Evolutionary conservation across 2,888 invertebrate genomes (phyloP), one percentile per base, ranked within the genome.

Genomic region (Meiosimyza platycephala): DNA sequence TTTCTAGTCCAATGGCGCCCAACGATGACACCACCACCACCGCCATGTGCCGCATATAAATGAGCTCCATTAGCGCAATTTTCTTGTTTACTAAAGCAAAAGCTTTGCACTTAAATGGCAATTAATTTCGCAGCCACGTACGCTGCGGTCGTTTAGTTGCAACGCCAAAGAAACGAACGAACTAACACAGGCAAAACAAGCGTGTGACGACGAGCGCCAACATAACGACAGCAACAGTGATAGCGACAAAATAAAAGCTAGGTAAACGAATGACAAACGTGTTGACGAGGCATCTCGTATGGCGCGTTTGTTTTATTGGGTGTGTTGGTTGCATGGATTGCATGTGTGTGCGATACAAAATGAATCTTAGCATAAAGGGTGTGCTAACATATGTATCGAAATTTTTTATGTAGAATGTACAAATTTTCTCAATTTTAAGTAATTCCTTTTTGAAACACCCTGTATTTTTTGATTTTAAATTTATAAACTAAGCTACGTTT

Each of bases 41-140:
- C 75, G 22, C 59, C 62, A 60, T 48, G 62, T 16, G 60, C 33
- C 69, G 60, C 60, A 70, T 70, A 54, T 70, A 70, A 70, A 70
- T 70, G 70, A 62, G 70, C 54, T 62, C 62, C 48, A 84, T 85
- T 84, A 83, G 83, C 81, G 79, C 80, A 81, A 84, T 83, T 83
- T 80, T 81, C 81, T 83, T 84, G 81, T 81, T 82, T 83, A 81
- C 82, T 78, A 79, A 79, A 78, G 79, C 80, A 83, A 83, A 82
- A 81, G 81, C 83, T 82, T 81, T 84, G 84, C 83, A 82, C 84
- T 84, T 85, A 81, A 81, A 86, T 84, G 85, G 84, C 85, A 86
- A 85, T 85, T 85, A 86, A 85, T 85, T 84, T 80, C 79, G 79
- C 80, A 85, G 80, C 82, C 82, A 82, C 84, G 85, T 84, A 82